phyloP scores from a whole-genome alignment of 2,888 invertebrate species.

The Altica lythri region DNA sequence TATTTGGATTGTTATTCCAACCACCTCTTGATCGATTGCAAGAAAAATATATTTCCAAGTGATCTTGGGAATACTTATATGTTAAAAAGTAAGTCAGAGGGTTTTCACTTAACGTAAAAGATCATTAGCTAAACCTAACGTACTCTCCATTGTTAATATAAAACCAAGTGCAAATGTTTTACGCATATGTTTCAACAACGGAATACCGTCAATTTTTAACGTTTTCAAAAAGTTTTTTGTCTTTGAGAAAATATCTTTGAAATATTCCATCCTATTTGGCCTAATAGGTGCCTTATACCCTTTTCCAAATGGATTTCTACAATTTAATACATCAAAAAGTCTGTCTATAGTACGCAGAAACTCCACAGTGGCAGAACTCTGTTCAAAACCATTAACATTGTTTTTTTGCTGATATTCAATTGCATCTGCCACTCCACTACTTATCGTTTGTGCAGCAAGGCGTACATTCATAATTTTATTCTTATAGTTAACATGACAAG shows the following conservation, averaged over 20 bases:
- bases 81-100: too few species aligned
- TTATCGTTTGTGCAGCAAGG: slow-evolving; percentile 32
- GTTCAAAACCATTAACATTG: slow-evolving; percentile 1
- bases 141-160: slow-evolving; percentile 31
- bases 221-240: slow-evolving; percentile 24
- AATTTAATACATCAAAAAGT: slow-evolving; percentile 39
- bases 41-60: slow-evolving; percentile 38
- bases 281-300: slow-evolving; percentile 37
- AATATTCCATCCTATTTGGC: slow-evolving; percentile 26
- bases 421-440: slow-evolving; percentile 24
- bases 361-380: too few species aligned
- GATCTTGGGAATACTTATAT: too few species aligned
- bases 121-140: slow-evolving; percentile 23
- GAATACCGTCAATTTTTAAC: slow-evolving; percentile 31
- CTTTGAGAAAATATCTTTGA: slow-evolving; percentile 22
- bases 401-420: slow-evolving; percentile 19
- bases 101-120: too few species aligned
- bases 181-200: slow-evolving; percentile 20
- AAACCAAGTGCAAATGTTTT: slow-evolving; percentile 41
- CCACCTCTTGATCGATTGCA: slow-evolving; percentile 38
- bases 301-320: too few species aligned
- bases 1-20: slow-evolving; percentile 40
- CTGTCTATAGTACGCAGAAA: slow-evolving; percentile 35
- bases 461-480: slow-evolving; percentile 39
- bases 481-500: slow-evolving; percentile 34